Base-by-base conservation (phyloP, 23 tunicate species). In the Diplosoma virens region DNA sequence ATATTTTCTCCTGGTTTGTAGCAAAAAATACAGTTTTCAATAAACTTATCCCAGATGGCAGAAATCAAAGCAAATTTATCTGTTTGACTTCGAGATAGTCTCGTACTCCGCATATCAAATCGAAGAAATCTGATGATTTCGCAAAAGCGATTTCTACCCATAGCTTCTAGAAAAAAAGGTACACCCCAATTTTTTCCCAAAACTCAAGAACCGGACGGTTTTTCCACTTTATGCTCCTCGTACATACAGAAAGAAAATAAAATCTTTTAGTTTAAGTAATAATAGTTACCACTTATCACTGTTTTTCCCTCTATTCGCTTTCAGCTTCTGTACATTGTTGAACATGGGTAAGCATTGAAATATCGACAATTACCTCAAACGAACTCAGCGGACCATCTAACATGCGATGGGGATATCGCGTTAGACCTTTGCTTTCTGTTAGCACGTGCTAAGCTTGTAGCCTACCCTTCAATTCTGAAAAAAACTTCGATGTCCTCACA, bases 141-240 rank as follows among this genome's bases (percentile, higher is more conserved):
- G 36, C 23, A 25, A 20, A 25, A 65, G 21, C 11, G 71, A 26
- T 29, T 65, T 65, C 35, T 11, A n/a, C 34, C 36, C 36, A 26
- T 29, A 11, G 71, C 20, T 65, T 29, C 36, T 65, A 36, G 36
- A 25, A 65, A 30, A 65, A 65, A 56, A 56, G 71, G 9, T 28
- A 65, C 71, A 25, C 71, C 71, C 71, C 34, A 30, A 25, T 65
- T 65, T 65, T 65, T 65, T 25, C 36, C 71, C 71, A 26, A 65
- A 65, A 28, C 20, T 65, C 71, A 65, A 65, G 71, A 22, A 65
- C n/a, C 29, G 71, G 36, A 25, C 71, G 6, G 71, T 65, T 65
- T 65, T 65, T 65, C 71, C 71, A 65, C 6, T 25, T n/a, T 25
- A 65, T 65, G 35, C 36, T 65, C 71, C 36, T 65, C 37, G 71